Evolutionary conservation across 2,113 vertebrate genomes (phyloP).

Genomic region (Pimephales promelas): DNA sequence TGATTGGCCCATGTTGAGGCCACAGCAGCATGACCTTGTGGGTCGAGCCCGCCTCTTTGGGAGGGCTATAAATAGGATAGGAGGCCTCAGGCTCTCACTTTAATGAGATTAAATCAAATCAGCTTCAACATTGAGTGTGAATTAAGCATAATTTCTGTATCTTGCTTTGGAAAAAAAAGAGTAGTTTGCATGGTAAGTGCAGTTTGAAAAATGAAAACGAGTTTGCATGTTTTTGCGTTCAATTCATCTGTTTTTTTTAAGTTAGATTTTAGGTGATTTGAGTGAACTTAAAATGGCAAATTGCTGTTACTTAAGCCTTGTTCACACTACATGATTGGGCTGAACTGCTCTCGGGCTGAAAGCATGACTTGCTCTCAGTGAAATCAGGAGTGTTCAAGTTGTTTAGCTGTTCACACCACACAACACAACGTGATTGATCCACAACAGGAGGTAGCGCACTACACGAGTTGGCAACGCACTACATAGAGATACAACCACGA

Average conservation of each 20-base stretch:
- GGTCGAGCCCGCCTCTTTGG: conserved; percentile 57
- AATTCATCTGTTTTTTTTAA: not conserved
- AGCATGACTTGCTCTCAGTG: too few relatives aligned
- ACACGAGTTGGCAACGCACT: too few relatives aligned
- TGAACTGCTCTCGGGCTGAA: too few relatives aligned
- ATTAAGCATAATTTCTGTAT: conserved; percentile 65
- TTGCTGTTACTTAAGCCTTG: too few relatives aligned
- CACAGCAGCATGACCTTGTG: conserved; percentile 41
- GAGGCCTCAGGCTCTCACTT: conserved; percentile 66
- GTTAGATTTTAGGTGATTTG: not conserved
- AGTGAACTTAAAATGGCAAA: not conserved
- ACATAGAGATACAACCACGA: too few relatives aligned
- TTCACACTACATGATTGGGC: too few relatives aligned
- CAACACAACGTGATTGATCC: too few relatives aligned
- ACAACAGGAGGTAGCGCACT: too few relatives aligned
- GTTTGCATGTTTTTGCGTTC: not conserved
- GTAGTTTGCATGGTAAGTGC: conserved; percentile 24
- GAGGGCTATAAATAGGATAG: conserved; percentile 74
- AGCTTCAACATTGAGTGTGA: conserved; percentile 68
- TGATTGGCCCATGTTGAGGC: conserved; percentile 56
- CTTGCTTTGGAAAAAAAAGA: conserved; percentile 59
- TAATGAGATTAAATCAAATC: conserved; percentile 79
- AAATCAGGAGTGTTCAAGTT: too few relatives aligned
- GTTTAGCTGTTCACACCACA: too few relatives aligned
- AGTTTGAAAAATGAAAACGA: not conserved